phyloP scores from a whole-genome alignment of 2,888 invertebrate genomes.

The Aleiodes leptofemur region DNA sequence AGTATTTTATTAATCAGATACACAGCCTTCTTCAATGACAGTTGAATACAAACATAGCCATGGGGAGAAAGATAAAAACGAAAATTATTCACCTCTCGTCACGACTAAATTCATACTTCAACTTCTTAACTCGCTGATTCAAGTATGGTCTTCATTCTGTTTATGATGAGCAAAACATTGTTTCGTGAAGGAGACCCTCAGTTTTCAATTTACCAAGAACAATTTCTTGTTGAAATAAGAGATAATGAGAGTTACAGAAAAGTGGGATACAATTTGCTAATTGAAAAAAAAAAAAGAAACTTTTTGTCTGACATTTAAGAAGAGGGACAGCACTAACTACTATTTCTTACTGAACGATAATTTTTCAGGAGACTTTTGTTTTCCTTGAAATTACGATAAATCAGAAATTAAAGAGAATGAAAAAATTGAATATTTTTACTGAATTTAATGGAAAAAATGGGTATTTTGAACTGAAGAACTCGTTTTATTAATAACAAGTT shows the following conservation, averaged over 20 bases:
- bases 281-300: neutral
- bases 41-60: constrained; percentile 39
- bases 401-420: no score
- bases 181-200: constrained; percentile 18
- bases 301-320: neutral
- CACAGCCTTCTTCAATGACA: neutral
- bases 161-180: constrained; percentile 5
- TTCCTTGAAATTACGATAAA: no score
- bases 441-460: no score
- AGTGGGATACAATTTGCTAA: constrained; percentile 11
- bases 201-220: constrained; percentile 14
- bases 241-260: constrained; percentile 12
- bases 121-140: constrained; percentile 33
- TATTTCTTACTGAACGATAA: neutral
- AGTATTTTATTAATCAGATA: neutral
- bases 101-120: constrained; percentile 40
- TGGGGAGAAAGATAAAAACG: constrained; percentile 35
- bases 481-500: neutral
- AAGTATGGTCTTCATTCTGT: neutral
- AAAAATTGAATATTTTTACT: no score
- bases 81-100: constrained; percentile 44
- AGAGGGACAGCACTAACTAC: neutral
- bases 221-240: constrained; percentile 1
- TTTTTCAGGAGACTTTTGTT: no score
- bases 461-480: neutral